Conservation (phyloP, 1,140 invertebrate genomes). For the Drosophila nebulosa region DNA sequence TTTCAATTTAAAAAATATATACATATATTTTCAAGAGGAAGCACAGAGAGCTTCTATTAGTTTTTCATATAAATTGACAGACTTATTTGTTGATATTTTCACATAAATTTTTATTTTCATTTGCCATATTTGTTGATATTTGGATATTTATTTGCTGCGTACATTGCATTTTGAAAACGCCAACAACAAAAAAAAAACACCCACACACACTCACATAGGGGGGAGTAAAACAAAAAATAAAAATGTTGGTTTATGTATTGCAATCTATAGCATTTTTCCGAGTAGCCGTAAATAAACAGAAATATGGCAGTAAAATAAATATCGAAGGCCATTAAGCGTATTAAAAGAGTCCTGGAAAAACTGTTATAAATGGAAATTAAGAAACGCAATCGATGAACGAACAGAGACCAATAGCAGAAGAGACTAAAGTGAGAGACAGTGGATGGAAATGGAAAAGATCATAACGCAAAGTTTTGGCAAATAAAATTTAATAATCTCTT, state of each 20-base stretch:
- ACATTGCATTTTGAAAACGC: slow-evolving; percentile 1
- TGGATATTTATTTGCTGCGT: slow-evolving; percentile 4
- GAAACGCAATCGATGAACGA: neutral
- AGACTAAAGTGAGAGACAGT: neutral
- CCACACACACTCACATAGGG: neutral
- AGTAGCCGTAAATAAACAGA: slow-evolving; percentile 12
- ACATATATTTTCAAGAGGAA: neutral
- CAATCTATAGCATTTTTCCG: neutral
- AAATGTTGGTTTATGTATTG: neutral
- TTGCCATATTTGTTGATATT: neutral
- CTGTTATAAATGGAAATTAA: neutral
- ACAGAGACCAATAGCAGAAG: neutral
- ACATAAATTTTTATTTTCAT: slow-evolving; percentile 2
- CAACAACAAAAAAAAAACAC: no score
- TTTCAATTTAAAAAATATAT: slow-evolving; percentile 10
- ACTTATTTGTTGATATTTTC: slow-evolving; percentile 5
- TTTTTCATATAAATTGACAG: slow-evolving; percentile 11
- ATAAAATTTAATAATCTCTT: no score
- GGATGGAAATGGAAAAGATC: neutral
- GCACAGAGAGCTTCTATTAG: neutral
- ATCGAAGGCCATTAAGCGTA: slow-evolving; percentile 1
- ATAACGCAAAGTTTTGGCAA: no score
- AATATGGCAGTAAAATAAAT: slow-evolving; percentile 13
- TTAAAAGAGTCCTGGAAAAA: neutral
- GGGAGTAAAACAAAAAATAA: neutral